These are phyloP conservation scores for Bos javanicus DNA, from an alignment of 2,113 vertebrate genomes.

Conservation along the genomic window DNA sequence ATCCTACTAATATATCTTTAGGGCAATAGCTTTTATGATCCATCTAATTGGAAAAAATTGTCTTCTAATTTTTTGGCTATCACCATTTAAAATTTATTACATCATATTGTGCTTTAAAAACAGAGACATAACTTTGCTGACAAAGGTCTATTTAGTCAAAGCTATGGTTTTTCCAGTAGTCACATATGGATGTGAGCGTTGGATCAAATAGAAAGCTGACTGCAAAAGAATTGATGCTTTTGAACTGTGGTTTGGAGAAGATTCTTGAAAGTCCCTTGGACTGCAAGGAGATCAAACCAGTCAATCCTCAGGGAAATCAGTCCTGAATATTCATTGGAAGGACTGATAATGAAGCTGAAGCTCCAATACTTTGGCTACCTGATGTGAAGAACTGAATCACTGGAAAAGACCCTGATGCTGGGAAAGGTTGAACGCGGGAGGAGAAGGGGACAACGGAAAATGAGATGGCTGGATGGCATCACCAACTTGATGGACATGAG, in stretches of 20 bases:
- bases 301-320: background rate
- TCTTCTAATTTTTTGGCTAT: background rate
- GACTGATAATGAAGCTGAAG: background rate
- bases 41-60: background rate
- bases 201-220: background rate
- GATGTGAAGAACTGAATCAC: background rate
- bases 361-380: background rate
- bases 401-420: background rate
- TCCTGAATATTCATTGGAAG: background rate
- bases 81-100: background rate
- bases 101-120: background rate
- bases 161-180: background rate
- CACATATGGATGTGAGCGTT: background rate
- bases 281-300: background rate
- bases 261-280: background rate
- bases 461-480: background rate
- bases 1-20: background rate
- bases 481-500: background rate
- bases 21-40: background rate
- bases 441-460: background rate
- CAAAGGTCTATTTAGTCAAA: background rate
- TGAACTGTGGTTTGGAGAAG: background rate
- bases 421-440: accelerated
- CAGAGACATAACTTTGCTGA: background rate
- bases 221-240: background rate